Percentiles rank a stretch among this genome's conserved stretches.
phyloP scores from a whole-genome alignment of 92 coral and sea anemone genomes.

The Plumapathes pennacea region DNA sequence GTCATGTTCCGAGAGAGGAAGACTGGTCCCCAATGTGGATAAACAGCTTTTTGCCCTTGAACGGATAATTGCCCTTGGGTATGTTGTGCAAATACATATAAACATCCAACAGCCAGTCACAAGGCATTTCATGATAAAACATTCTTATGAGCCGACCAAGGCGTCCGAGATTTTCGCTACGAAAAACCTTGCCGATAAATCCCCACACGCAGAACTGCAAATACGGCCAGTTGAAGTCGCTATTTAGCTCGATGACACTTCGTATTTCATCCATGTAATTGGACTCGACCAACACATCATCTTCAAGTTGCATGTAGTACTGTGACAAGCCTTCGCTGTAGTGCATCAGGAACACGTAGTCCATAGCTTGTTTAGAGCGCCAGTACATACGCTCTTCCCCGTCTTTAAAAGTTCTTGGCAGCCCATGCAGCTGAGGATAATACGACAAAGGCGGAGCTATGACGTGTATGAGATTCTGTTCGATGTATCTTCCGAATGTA shows the following conservation, averaged over 20 bases:
- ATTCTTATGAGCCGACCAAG: slow-evolving; percentile 55
- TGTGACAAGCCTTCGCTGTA: slow-evolving; percentile 69
- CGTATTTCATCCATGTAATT: slow-evolving; percentile 54
- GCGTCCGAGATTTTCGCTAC: slow-evolving; percentile 51
- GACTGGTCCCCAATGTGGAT: slow-evolving; percentile 84
- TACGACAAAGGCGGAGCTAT: slow-evolving; percentile 69
- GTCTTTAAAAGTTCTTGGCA: slow-evolving; percentile 53
- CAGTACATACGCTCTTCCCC: slow-evolving; percentile 67
- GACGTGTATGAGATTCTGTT: slow-evolving; percentile 66
- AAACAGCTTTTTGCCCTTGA: slow-evolving; percentile 44
- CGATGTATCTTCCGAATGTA: slow-evolving; percentile 50
- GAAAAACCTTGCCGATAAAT: slow-evolving; percentile 81
- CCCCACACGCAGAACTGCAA: slow-evolving; percentile 57
- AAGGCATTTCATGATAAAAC: slow-evolving; percentile 69
- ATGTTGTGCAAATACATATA: no score
- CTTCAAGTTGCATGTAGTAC: slow-evolving; percentile 88
- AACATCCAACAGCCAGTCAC: slow-evolving; percentile 41
- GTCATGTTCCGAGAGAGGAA: slow-evolving; percentile 82
- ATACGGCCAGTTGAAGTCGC: slow-evolving; percentile 37
- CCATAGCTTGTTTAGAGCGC: slow-evolving; percentile 91
- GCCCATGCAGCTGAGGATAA: slow-evolving; percentile 72
- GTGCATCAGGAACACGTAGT: slow-evolving; percentile 71
- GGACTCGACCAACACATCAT: slow-evolving; percentile 64
- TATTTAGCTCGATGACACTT: slow-evolving; percentile 43
- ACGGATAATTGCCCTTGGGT: no score